A percentile compares a stretch with the other conserved stretches of the same genome.
Evolutionary conservation across 2,113 vertebrate genomes (phyloP).

Genomic region (Pelecanus crispus): DNA sequence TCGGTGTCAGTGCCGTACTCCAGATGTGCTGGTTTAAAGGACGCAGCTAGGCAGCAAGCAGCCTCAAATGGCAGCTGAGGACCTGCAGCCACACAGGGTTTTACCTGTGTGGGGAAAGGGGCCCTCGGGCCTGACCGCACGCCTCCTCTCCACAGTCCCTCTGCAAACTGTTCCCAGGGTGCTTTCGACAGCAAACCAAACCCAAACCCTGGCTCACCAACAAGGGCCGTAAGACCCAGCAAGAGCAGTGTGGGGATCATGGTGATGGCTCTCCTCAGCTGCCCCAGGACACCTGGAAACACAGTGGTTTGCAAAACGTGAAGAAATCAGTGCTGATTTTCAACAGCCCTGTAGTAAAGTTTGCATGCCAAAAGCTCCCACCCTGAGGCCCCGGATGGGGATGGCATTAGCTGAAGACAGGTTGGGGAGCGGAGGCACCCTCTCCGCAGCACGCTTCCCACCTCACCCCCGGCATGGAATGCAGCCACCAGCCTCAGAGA

Average conservation of each 20-base stretch:
- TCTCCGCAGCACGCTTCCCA: accelerated
- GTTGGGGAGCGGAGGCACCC: not conserved
- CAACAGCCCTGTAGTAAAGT: not conserved
- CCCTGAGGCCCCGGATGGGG: not conserved
- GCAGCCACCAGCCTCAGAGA: not conserved
- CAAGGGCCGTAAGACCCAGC: conserved; percentile 51
- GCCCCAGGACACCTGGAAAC: conserved; percentile 73
- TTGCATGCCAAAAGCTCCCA: not conserved
- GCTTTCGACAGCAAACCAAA: not conserved
- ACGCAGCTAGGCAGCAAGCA: accelerated
- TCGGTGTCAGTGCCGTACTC: not conserved
- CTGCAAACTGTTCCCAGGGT: not conserved
- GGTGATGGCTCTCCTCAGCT: not conserved
- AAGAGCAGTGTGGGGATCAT: conserved; percentile 53
- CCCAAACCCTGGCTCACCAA: conserved; percentile 14
- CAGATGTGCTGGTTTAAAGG: not conserved
- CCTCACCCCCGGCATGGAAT: not conserved
- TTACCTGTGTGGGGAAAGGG: not conserved
- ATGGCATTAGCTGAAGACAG: not conserved
- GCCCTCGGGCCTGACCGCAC: not conserved
- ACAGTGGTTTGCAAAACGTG: conserved; percentile 31
- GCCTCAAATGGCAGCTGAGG: accelerated
- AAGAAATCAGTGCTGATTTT: not conserved
- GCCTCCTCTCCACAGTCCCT: not conserved
- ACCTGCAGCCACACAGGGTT: not conserved